These are phyloP conservation scores for Heliothis subflexa DNA, from an alignment of 1,140 invertebrate genomes.

Conservation along the genomic window DNA sequence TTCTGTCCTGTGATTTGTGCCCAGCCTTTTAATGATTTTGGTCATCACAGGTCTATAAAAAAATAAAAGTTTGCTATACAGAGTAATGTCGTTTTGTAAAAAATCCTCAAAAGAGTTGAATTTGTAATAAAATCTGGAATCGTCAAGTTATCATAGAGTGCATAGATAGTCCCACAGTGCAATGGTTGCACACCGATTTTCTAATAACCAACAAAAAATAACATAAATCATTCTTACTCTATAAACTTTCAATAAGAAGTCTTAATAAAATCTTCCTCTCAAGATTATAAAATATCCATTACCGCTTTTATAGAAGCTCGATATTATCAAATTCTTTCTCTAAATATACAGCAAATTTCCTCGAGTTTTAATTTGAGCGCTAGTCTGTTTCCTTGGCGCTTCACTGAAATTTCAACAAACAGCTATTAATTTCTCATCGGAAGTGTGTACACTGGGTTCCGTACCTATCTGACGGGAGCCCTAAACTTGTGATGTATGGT, in stretches of 20 bases:
- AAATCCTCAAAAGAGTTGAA: too few species aligned
- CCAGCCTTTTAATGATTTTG: too few species aligned
- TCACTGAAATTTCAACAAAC: slow-evolving; percentile 41
- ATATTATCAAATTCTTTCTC: slow-evolving; percentile 24
- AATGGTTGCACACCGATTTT: too few species aligned
- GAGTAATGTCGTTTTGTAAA: too few species aligned
- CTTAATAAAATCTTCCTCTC: slow-evolving; percentile 9
- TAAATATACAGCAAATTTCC: slow-evolving; percentile 22
- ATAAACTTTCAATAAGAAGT: not conserved
- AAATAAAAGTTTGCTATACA: too few species aligned
- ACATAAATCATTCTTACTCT: too few species aligned
- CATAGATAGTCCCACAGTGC: too few species aligned
- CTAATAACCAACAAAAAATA: too few species aligned
- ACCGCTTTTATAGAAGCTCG: not conserved
- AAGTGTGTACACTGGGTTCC: slow-evolving; percentile 1
- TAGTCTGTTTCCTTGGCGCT: not conserved
- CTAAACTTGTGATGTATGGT: slow-evolving; percentile 49
- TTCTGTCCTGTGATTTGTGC: not conserved
- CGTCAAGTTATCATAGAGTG: too few species aligned
- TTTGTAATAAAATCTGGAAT: too few species aligned
- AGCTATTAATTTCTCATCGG: slow-evolving; percentile 52
- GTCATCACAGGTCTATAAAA: too few species aligned
- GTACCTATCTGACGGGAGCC: slow-evolving; percentile 39
- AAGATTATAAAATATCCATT: slow-evolving; percentile 24
- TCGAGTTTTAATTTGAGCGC: slow-evolving; percentile 17